phyloP scores from a whole-genome alignment of 2,113 vertebrate species.

The Corythoichthys haematopterus region DNA sequence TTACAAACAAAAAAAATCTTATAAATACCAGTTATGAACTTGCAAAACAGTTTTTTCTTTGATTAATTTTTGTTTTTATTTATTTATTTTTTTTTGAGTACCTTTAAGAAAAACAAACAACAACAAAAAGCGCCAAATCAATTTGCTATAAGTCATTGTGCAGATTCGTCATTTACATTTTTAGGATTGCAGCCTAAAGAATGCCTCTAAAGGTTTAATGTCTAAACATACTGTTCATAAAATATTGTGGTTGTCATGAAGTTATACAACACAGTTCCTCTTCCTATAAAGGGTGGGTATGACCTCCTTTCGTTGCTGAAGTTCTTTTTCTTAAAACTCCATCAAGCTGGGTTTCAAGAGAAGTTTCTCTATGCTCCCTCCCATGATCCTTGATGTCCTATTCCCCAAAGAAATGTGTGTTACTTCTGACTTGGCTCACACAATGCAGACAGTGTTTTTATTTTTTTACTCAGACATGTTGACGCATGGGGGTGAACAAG shows the following conservation, averaged over 20 bases:
- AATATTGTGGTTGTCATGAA: neutral
- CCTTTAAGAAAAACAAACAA: neutral
- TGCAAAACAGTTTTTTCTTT: neutral
- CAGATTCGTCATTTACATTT: too few species aligned
- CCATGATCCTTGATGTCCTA: conserved; percentile 52
- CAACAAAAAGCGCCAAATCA: too few species aligned
- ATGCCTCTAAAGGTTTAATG: too few species aligned
- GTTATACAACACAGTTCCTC: neutral
- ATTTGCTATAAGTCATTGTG: too few species aligned
- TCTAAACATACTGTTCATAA: too few species aligned
- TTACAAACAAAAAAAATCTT: neutral
- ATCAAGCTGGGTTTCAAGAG: conserved; percentile 50
- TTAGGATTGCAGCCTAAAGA: too few species aligned
- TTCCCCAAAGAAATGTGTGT: conserved; percentile 1
- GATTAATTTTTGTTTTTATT: neutral
- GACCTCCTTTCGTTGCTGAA: conserved; percentile 16
- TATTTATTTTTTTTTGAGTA: neutral
- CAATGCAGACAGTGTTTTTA: neutral
- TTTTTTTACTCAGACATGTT: neutral
- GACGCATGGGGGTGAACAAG: neutral
- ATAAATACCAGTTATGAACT: too few species aligned
- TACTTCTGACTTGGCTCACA: neutral
- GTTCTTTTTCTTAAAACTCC: conserved; percentile 56
- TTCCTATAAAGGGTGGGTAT: conserved; percentile 13
- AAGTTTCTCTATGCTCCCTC: conserved; percentile 54